Evolutionary conservation across 1,140 invertebrate species (phyloP), one percentile per base, ranked within the genome.

Genomic region (Sarcophaga peregrina): DNA sequence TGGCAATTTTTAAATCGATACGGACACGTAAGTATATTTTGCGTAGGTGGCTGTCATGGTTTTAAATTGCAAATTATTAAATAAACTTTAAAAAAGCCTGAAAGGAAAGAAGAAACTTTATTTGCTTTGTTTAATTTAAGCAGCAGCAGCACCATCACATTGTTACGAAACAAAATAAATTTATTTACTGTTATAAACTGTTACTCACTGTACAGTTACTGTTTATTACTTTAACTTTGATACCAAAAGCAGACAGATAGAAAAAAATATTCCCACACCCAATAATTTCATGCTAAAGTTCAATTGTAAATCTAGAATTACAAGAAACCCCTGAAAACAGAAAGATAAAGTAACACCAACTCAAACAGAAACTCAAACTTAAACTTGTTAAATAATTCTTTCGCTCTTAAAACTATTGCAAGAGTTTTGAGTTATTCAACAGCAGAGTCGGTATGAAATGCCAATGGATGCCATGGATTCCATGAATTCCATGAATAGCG

Each of bases 371-470:
- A 58, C n/a, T 13, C n/a, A 13, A 68, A n/a, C 25, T 37, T 37
- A 68, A 68, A 68, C 62, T 68, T 68, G n/a, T 68, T 20, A 68
- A 68, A 68, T 68, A 68, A 68, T 68, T 68, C 62, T 25, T 37
- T 37, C 25, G 25, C 25, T 37, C 62, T 68, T 68, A 68, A 25
- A 20, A 68, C 62, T 68, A 68, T 68, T 68, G 62, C n/a, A 68
- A 58, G 25, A 37, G 15, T 58, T 68, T 25, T 68, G 17, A 20
- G 62, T 68, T 68, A 68, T 68, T 62, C 20, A 20, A 68, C 17
- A 20, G 62, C 20, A 20, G 25, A 37, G 25, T 68, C 8, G 17
- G n/a, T 20, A 25, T 68, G 50, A 10, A 52, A 20, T 37, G 54
- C 54, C 15, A 62, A 62, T 62, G n/a, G 10, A 62, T n/a, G 15